Conservation (phyloP, 2,113 vertebrate genomes). For the Orthochromis indermauri region DNA sequence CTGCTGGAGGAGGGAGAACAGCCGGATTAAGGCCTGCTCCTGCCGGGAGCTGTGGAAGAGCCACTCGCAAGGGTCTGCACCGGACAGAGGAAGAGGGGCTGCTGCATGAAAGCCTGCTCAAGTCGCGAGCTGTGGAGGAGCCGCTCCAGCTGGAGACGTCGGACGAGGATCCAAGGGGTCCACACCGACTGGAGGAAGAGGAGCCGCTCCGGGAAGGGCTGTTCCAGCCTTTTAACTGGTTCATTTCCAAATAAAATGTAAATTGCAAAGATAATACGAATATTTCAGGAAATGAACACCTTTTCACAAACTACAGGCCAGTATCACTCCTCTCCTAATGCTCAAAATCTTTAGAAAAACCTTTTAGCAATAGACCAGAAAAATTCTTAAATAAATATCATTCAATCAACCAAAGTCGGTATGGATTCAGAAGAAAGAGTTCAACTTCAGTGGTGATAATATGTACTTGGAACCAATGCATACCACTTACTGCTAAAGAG, state of each 20-base stretch:
- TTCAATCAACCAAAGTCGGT: neutral
- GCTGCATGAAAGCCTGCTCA: neutral
- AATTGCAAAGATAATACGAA: neutral
- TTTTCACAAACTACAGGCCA: neutral
- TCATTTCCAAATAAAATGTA: neutral
- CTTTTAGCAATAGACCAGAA: neutral
- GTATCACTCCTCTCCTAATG: neutral
- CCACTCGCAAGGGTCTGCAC: neutral
- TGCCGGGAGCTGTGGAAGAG: neutral
- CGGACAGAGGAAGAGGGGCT: neutral
- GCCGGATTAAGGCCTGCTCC: neutral
- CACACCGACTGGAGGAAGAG: accelerated
- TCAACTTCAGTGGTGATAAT: neutral
- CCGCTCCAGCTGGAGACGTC: accelerated
- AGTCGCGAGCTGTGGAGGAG: neutral
- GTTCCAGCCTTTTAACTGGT: neutral
- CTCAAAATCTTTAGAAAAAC: neutral
- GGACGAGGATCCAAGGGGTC: neutral
- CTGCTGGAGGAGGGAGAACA: accelerated
- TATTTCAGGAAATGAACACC: neutral
- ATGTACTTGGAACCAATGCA: neutral
- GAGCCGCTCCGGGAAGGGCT: accelerated
- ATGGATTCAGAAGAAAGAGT: neutral
- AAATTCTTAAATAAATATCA: accelerated
- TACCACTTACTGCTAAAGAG: neutral